A percentile compares a stretch with the other conserved stretches of the same genome.
These are phyloP conservation scores for Strix aluco DNA, from an alignment of 2,113 vertebrate genomes.

Conservation along the genomic window DNA sequence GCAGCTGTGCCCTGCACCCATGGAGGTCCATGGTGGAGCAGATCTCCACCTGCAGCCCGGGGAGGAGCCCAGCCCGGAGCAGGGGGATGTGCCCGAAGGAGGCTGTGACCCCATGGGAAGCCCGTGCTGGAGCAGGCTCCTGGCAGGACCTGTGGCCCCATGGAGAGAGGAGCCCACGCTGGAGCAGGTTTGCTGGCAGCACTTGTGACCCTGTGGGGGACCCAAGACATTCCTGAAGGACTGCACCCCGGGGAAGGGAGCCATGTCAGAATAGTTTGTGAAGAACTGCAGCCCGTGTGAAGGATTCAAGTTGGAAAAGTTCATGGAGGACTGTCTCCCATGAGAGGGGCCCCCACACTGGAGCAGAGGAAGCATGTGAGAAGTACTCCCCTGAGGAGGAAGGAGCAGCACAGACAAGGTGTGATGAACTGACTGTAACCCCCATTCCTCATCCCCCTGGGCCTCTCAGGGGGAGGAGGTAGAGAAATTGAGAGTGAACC, in stretches of 20 bases:
- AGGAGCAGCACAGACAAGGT: fast-evolving
- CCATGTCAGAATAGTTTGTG: fast-evolving
- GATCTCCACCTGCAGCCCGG: not conserved
- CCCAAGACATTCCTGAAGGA: not conserved
- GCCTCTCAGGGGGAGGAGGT: fast-evolving
- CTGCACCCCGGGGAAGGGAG: not conserved
- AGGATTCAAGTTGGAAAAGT: fast-evolving
- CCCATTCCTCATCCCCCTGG: fast-evolving
- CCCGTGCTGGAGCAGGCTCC: fast-evolving
- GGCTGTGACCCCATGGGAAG: not conserved
- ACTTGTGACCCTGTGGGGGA: fast-evolving
- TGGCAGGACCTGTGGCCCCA: not conserved
- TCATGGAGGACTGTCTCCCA: fast-evolving
- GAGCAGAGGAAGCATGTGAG: not conserved
- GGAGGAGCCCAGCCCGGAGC: fast-evolving
- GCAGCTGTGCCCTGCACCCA: fast-evolving
- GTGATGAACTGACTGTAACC: fast-evolving
- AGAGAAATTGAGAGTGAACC: not conserved
- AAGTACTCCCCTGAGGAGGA: not conserved
- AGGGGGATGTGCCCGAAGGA: fast-evolving
- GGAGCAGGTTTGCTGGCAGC: not conserved
- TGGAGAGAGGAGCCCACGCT: not conserved
- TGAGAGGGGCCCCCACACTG: fast-evolving
- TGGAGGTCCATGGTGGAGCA: fast-evolving
- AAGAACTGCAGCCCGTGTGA: fast-evolving